These are phyloP conservation scores for Eurytoma californica DNA, from an alignment of 2,888 invertebrate genomes.

Conservation along the genomic window DNA sequence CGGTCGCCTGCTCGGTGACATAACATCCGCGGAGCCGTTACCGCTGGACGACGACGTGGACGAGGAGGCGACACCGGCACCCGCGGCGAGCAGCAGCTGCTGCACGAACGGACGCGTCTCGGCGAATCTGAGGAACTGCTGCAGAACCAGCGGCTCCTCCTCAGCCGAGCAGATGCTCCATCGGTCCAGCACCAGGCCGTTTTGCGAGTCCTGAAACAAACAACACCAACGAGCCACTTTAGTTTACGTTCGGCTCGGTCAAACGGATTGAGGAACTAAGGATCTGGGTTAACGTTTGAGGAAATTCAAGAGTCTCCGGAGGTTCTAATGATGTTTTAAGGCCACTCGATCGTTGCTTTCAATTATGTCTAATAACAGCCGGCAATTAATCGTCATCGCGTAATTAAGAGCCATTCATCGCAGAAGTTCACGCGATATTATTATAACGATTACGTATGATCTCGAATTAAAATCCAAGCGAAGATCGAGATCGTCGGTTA, in stretches of 20 bases:
- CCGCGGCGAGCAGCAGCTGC: conserved; percentile 79
- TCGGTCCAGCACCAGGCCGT: conserved; percentile 87
- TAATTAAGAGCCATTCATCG: conserved; percentile 1
- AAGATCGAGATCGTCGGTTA: conserved; percentile 20
- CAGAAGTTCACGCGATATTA: conserved; percentile 7
- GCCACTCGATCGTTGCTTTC: neutral
- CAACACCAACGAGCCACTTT: conserved; percentile 54
- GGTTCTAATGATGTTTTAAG: neutral
- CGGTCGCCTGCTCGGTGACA: conserved; percentile 83
- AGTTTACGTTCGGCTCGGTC: too few species aligned
- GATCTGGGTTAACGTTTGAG: too few species aligned
- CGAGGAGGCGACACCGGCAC: conserved; percentile 75
- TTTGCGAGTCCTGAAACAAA: conserved; percentile 86
- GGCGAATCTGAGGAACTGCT: conserved; percentile 93
- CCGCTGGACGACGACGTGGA: neutral
- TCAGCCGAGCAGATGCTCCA: conserved; percentile 91
- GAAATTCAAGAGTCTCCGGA: too few species aligned
- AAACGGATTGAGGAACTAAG: too few species aligned
- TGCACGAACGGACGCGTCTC: conserved; percentile 91
- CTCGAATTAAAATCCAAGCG: conserved; percentile 12
- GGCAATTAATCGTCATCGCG: conserved; percentile 8
- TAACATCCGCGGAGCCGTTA: conserved; percentile 75
- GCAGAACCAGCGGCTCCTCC: conserved; percentile 93
- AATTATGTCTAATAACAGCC: neutral
- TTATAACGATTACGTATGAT: neutral